Evolutionary conservation across 2,113 vertebrate species (phyloP).

Genomic region (Apistogramma diplotaenia): DNA sequence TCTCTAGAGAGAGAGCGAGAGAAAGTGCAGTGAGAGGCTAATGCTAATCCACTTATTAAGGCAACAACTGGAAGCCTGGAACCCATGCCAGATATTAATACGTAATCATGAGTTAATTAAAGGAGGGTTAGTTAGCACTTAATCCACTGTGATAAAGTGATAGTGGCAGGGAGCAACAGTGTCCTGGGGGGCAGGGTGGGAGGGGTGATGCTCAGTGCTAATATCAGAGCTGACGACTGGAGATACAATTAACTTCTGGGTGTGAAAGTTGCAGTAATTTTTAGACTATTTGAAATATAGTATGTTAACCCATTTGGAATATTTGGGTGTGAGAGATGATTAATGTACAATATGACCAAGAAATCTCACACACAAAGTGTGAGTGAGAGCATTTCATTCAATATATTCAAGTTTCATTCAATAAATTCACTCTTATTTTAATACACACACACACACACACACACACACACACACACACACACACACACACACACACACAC

Average conservation of each 20-base stretch:
- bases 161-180: slow-evolving; percentile 45
- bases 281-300: slow-evolving; percentile 20
- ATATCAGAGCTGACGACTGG: slow-evolving; percentile 32
- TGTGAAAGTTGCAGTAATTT: slow-evolving; percentile 10
- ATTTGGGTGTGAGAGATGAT: slow-evolving; percentile 19
- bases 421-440: too few species aligned
- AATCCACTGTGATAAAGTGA: slow-evolving; percentile 67
- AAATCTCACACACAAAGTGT: too few species aligned
- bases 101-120: slow-evolving; percentile 77
- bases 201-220: slow-evolving; percentile 19
- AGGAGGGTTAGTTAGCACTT: slow-evolving; percentile 69
- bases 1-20: slow-evolving; percentile 35
- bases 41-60: slow-evolving; percentile 78
- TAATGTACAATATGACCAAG: not conserved
- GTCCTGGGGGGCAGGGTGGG: slow-evolving; percentile 31
- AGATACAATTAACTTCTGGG: slow-evolving; percentile 53
- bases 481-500: too few species aligned
- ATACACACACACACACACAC: too few species aligned
- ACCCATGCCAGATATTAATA: slow-evolving; percentile 73
- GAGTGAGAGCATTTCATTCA: too few species aligned
- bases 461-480: too few species aligned
- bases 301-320: slow-evolving; percentile 27
- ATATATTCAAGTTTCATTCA: too few species aligned
- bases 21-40: slow-evolving; percentile 60
- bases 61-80: slow-evolving; percentile 71